These are phyloP conservation scores for Brachyptera risi DNA, from an alignment of 2,888 invertebrate genomes.

Conservation along the genomic window DNA sequence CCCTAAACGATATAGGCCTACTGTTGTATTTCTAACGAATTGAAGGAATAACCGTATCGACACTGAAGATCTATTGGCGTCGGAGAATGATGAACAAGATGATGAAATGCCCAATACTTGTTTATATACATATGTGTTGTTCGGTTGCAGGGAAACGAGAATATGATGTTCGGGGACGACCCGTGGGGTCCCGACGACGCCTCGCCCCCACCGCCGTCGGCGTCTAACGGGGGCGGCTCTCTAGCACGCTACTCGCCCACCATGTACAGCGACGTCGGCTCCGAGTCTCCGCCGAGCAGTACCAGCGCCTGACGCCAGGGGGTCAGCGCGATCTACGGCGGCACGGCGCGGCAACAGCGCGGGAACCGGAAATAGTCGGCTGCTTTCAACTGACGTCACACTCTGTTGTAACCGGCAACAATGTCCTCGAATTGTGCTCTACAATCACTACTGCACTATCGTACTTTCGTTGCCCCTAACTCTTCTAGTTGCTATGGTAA, in stretches of 20 bases:
- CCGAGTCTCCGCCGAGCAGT: background rate
- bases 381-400: too few species aligned
- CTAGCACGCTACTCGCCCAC: background rate
- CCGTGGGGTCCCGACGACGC: constrained; percentile 42
- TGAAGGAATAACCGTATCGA: too few species aligned
- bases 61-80: too few species aligned
- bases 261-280: background rate
- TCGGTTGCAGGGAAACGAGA: constrained; percentile 57
- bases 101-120: too few species aligned
- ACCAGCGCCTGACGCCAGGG: background rate
- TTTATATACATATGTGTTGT: too few species aligned
- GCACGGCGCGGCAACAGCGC: background rate
- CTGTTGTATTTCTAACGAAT: too few species aligned
- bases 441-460: too few species aligned
- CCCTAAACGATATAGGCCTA: too few species aligned
- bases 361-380: background rate
- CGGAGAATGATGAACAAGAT: too few species aligned
- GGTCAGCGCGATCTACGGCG: too few species aligned
- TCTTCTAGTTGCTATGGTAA: too few species aligned
- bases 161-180: constrained; percentile 53
- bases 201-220: background rate
- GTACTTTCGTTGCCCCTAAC: too few species aligned
- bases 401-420: background rate
- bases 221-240: background rate
- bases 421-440: background rate